Percentiles rank a stretch among this genome's conserved stretches.
These are phyloP conservation scores for Loripinus fragilis DNA, from an alignment of 2,888 invertebrate species.

Conservation along the genomic window DNA sequence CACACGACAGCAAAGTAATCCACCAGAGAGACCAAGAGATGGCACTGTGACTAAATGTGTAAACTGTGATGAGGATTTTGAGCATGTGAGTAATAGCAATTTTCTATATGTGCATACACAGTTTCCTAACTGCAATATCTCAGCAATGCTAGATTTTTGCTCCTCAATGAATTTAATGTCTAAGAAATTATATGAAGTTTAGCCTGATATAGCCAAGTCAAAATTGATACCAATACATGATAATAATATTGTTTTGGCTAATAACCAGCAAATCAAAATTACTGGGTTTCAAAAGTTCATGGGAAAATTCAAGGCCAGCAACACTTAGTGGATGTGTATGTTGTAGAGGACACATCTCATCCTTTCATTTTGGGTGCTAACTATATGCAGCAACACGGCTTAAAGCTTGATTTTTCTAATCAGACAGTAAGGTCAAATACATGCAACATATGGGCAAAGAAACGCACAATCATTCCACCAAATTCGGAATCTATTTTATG, in stretches of 20 bases:
- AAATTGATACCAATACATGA: constrained; percentile 6
- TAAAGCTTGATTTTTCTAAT: constrained; percentile 12
- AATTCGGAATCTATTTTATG: constrained; percentile 21
- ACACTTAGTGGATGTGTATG: constrained; percentile 19
- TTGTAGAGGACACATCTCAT: constrained; percentile 14
- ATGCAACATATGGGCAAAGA: constrained; percentile 5
- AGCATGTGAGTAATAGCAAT: no score
- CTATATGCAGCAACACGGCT: constrained; percentile 20
- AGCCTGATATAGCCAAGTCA: background rate
- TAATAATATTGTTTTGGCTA: constrained; percentile 14
- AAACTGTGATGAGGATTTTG: no score
- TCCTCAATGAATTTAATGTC: constrained; percentile 31
- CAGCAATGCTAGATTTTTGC: constrained; percentile 27
- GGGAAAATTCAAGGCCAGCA: background rate
- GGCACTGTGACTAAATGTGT: no score
- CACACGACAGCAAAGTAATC: no score
- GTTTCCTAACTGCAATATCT: no score
- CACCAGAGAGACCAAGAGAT: no score
- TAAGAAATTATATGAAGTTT: constrained; percentile 1
- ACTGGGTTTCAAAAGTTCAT: constrained; percentile 18
- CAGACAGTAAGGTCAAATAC: background rate
- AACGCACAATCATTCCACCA: background rate
- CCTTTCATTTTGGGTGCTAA: constrained; percentile 28
- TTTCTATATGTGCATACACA: no score
- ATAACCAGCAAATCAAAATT: constrained; percentile 15